phyloP scores from a whole-genome alignment of 1,140 invertebrate species.

The Galendromus occidentalis region DNA sequence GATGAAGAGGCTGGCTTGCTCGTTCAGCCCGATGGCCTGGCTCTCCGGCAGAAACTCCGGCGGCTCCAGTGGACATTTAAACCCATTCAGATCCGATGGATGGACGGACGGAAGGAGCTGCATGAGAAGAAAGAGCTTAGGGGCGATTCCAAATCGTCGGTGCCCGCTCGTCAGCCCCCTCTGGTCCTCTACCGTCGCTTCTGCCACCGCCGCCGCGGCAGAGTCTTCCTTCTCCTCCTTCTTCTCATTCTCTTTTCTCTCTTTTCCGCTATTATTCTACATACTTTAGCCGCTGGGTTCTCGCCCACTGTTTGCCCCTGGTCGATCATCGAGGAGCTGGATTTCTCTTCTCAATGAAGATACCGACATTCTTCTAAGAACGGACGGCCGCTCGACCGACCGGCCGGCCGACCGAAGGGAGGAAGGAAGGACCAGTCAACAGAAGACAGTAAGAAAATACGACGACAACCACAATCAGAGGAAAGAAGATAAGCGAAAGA shows the following conservation, averaged over 20 bases:
- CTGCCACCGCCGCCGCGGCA: neutral
- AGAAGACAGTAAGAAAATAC: neutral
- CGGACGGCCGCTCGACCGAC: neutral
- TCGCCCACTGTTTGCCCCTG: no score
- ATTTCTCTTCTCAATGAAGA: conserved; percentile 2
- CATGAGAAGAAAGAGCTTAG: neutral
- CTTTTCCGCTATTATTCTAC: neutral
- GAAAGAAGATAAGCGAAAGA: neutral
- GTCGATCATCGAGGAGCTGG: no score
- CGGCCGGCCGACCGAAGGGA: neutral
- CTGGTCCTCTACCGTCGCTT: neutral
- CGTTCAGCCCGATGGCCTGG: no score
- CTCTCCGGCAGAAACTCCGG: no score
- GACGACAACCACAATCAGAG: neutral
- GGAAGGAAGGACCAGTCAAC: neutral
- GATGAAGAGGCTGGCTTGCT: no score
- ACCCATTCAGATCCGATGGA: neutral
- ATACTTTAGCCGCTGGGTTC: no score
- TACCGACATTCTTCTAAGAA: conserved; percentile 6
- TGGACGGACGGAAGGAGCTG: neutral
- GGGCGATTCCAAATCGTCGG: neutral
- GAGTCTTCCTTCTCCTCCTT: neutral
- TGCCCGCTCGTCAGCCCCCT: neutral
- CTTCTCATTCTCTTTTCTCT: neutral
- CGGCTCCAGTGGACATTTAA: neutral